Base-by-base conservation (phyloP, 2,113 vertebrate genomes). In the Bubo scandiacus region DNA sequence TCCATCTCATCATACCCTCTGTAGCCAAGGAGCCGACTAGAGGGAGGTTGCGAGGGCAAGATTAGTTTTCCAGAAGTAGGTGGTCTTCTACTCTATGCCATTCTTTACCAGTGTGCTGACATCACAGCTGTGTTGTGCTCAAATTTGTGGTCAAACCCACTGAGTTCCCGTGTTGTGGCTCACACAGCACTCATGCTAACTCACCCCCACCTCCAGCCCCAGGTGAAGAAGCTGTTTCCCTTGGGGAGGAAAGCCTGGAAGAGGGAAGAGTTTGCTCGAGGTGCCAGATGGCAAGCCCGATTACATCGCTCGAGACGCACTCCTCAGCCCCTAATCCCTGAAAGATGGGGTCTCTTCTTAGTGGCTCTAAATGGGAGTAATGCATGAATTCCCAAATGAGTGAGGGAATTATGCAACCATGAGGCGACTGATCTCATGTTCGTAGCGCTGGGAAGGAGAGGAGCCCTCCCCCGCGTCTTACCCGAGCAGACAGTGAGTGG, bases 91-190 rank as follows among this genome's bases (percentile, higher is more conserved):
- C 6, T 26, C 49, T 17, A 32, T 0, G 0, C 19, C 4, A 0
- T 4, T 78, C 45, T 47, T 36, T 13, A 14, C 49, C 42, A 26
- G 54, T 0, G 0, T 0, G 5, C 67, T 45, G 81, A 75, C 18
- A 36, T 20, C 2, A 8, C 62, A 29, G 38, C 67, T 0, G 0
- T 1, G 1, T 22, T n/a, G 67, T 34, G 18, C 58, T 20, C 12
- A 40, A 75, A 83, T 47, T 21, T 47, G 45, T 20, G 77, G n/a
- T 65, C 54, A 61, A 42, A 81, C 11, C 68, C 29, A 5, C 27
- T 58, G 45, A 11, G 34, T 15, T 54, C 36, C 54, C 12, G 0
- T 4, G 5, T 17, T 29, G 49, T 30, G 38, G 54, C 19, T 86
- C 3, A 4, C 49, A 12, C 52, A 58, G 55, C 42, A 10, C 49